Evolutionary conservation across 23 tunicate species (phyloP).

Genomic region (Halocynthia aurantium): DNA sequence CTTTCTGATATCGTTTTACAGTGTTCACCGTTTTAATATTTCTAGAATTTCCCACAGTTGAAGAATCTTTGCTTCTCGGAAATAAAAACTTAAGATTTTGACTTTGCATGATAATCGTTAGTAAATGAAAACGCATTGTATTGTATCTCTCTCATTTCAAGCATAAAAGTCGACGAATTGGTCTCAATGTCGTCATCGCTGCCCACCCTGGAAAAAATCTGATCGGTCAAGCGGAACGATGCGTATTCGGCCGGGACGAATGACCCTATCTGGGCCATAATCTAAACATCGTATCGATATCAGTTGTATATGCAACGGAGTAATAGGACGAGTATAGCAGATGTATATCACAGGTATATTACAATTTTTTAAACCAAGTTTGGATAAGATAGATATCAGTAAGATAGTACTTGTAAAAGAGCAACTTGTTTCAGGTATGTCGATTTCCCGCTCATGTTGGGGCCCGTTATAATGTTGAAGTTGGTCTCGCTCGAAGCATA

Average conservation of each 20-base stretch:
- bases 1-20: too few species aligned
- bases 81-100: neutral
- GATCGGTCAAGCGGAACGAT: conserved; percentile 73
- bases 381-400: too few species aligned
- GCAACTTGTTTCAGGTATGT: conserved; percentile 78
- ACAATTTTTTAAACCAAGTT: too few species aligned
- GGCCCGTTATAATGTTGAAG: conserved; percentile 76
- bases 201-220: conserved; percentile 81
- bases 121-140: neutral
- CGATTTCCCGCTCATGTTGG: conserved; percentile 90
- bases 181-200: conserved; percentile 84
- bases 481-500: conserved; percentile 70
- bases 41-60: too few species aligned
- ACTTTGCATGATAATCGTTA: neutral
- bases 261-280: conserved; percentile 88
- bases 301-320: too few species aligned
- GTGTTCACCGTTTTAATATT: too few species aligned
- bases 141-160: conserved; percentile 82
- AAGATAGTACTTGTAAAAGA: conserved; percentile 38
- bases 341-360: too few species aligned
- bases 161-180: conserved; percentile 72
- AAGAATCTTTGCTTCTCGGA: too few species aligned
- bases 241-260: conserved; percentile 84
- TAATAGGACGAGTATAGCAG: too few species aligned
- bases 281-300: conserved; percentile 5